Base-by-base conservation (phyloP, 2,113 vertebrate species). In the Macrotus californicus region DNA sequence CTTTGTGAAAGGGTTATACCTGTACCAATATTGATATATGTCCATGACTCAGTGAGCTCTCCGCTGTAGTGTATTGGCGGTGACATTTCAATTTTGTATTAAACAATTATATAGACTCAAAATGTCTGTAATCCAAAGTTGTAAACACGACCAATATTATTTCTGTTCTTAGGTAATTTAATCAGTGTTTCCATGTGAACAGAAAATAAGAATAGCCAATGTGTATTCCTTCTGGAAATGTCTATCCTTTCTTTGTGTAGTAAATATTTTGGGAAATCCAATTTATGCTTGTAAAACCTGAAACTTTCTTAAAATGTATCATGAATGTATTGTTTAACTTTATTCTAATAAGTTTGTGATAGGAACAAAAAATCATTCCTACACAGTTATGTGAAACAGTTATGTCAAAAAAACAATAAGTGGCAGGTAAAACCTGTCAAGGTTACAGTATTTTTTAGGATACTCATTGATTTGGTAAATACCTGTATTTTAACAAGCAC, bases 211-310 rank as follows among this genome's bases (percentile, higher is more conserved):
- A 79, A 10, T 91, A 83, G 29, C 52, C 3, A 85, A 48, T 86
- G 36, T 39, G 64, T 52, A 82, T 69, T 84, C 4, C 31, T 92
- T 82, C 41, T 87, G n/a, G 4, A 84, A 87, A 83, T 89, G 64
- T 76, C 18, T 29, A 41, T 90, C 18, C 61, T 96, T 64, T 93
- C 21, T 76, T 91, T 77, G 10, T 70, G 3, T 76, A 87, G 13
- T 84, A 83, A 84, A 80, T 94, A 87, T 92, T 76, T 96, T 50
- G 7, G 16, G 52, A 87, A 88, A 90, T 43, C 15, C 85, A 85
- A 83, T 26, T 39, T 87, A 87, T 73, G 14, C 31, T 91, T 91
- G 5, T 70, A 73, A 82, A 80, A 72, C 66, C 41, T 83, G 16
- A 75, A 66, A 50, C 41, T 29, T 86, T 70, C 18, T 86, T 66